These are phyloP conservation scores for Rattus rattus DNA, from an alignment of 2,113 vertebrate species.

Conservation along the genomic window DNA sequence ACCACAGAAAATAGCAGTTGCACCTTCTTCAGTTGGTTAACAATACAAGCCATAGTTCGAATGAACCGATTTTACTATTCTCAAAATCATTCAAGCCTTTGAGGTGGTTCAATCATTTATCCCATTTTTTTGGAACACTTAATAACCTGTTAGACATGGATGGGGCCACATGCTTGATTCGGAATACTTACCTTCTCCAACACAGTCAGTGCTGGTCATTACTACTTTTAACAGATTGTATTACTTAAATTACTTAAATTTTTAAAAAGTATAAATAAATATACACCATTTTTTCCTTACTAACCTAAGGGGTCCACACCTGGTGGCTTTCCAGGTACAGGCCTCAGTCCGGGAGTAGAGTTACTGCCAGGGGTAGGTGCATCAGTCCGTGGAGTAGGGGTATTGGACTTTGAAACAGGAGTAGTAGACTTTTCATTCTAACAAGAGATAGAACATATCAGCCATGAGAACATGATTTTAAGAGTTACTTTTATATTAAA, in stretches of 20 bases:
- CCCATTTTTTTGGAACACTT: not conserved
- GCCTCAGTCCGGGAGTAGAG: slow-evolving; percentile 89
- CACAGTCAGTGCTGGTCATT: not conserved
- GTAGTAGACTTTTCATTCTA: slow-evolving; percentile 94
- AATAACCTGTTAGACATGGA: not conserved
- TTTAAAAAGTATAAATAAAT: not conserved
- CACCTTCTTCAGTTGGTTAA: not conserved
- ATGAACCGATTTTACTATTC: not conserved
- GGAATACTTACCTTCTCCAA: not conserved
- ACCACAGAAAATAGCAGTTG: not conserved
- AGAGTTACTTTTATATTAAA: not conserved
- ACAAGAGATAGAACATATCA: slow-evolving; percentile 40
- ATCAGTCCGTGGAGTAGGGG: slow-evolving; percentile 91
- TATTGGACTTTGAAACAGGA: slow-evolving; percentile 92
- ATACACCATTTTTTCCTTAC: slow-evolving; percentile 62
- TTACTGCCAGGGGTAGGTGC: slow-evolving; percentile 92
- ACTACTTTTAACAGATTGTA: not conserved
- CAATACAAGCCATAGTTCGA: not conserved
- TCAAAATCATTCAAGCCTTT: slow-evolving; percentile 7
- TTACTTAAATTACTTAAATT: not conserved
- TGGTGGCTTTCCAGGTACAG: slow-evolving; percentile 90
- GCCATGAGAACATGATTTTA: slow-evolving; percentile 53
- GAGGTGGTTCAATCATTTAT: not conserved
- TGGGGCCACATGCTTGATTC: not conserved
- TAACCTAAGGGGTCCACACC: slow-evolving; percentile 91